Percentiles rank a stretch among this genome's conserved stretches.
phyloP scores from a whole-genome alignment of 2,888 invertebrate species.

The Lysandra coridon region DNA sequence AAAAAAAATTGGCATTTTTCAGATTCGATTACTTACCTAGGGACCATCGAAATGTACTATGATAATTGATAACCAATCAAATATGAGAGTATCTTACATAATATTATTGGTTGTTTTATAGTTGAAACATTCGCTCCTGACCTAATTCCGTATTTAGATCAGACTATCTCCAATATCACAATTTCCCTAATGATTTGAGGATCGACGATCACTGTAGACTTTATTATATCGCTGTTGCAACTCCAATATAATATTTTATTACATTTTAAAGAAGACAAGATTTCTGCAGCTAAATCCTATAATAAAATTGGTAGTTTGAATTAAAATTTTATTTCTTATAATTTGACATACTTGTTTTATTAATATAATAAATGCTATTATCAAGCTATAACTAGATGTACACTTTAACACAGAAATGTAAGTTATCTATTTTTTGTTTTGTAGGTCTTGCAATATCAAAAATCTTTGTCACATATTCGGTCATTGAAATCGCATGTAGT shows the following conservation, averaged over 20 bases:
- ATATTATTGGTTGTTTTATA: not conserved
- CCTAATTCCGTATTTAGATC: not conserved
- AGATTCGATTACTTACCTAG: too few species aligned
- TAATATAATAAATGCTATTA: too few species aligned
- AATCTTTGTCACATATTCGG: not conserved
- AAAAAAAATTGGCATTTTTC: too few species aligned
- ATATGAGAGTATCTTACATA: too few species aligned
- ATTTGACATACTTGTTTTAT: too few species aligned
- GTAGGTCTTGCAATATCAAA: not conserved
- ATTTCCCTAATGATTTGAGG: conserved; percentile 13
- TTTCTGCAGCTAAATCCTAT: not conserved
- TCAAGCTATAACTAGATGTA: too few species aligned
- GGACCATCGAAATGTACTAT: too few species aligned
- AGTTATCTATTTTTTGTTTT: too few species aligned
- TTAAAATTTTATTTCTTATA: not conserved
- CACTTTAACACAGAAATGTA: too few species aligned
- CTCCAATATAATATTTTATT: not conserved
- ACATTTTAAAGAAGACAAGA: not conserved
- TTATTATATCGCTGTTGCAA: conserved; percentile 6
- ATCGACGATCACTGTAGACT: not conserved
- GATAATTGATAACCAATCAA: too few species aligned
- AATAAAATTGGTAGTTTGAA: not conserved
- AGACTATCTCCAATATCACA: conserved; percentile 4
- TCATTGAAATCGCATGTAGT: not conserved
- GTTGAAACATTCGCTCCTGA: not conserved